Base-by-base conservation (phyloP, 1,140 invertebrate species). In the Zaprionus ghesquierei region DNA sequence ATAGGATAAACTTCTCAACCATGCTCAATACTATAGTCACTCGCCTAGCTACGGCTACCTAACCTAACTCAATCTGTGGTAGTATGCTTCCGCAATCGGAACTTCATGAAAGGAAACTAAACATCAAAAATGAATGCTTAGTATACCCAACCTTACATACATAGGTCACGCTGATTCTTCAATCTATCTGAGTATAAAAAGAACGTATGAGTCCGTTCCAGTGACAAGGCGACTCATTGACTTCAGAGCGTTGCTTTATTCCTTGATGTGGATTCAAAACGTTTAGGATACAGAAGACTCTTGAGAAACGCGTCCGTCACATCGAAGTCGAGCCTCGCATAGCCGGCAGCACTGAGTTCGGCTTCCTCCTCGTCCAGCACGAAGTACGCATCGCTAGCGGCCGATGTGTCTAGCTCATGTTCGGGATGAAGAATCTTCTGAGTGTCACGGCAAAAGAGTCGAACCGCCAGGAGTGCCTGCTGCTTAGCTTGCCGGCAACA, bases 361-460 rank as follows among this genome's bases (percentile, higher is more conserved):
- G 38, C 49, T 20, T 82, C 75, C 50, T 82, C 75, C 18, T 75
- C 75, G 1, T 71, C 65, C 3, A 58, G 50, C 49, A 82, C 79
- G 38, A 49, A 75, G 25, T 79, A 82, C 6, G 38, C 13, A 46
- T 82, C 75, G 13, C 54, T 63, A 33, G 71, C 63, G 20, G 44
- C 41, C 10, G 29, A 5, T 4, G 62, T 50, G 41, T 71, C 51
- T 0, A 78, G 46, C 10, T 78, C 71, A n/a, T 61, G 38, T 31
- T 60, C 46, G 0, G 79, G 79, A 55, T 82, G 66, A 4, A 82
- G 56, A 6, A 82, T 46, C 66, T 72, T 78, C 3, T 51, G n/a
- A 9, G 63, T 62, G 18, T 82, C 80, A 2, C 63, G 58, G 5
- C 60, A 56, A 18, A 82, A 82, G 6, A 82, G 29, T 9, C 60